Conservation (phyloP, 2,888 invertebrate genomes). For the Seira ritae region DNA sequence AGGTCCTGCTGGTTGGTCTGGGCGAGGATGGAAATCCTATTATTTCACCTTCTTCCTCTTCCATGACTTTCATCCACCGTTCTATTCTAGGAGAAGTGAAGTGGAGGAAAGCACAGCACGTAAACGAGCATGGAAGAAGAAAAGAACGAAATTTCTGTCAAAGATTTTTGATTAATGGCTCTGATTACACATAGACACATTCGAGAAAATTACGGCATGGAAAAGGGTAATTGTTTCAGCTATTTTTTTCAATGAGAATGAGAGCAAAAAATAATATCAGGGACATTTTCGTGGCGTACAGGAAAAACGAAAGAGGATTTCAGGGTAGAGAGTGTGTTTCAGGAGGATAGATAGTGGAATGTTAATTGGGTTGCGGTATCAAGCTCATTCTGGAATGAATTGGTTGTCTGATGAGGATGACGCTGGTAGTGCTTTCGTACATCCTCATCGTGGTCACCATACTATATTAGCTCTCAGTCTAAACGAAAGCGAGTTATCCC, state of each 20-base stretch:
- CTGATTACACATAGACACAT: conserved; percentile 40
- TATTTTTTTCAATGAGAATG: conserved; percentile 23
- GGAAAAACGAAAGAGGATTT: too few species aligned
- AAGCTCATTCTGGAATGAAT: too few species aligned
- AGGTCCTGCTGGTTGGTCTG: neutral
- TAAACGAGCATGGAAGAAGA: too few species aligned
- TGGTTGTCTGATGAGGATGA: too few species aligned
- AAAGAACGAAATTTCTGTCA: conserved; percentile 50
- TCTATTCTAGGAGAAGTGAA: too few species aligned
- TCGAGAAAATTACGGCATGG: too few species aligned
- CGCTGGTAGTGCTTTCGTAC: too few species aligned
- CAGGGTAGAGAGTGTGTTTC: too few species aligned
- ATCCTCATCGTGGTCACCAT: too few species aligned
- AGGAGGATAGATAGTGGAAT: conserved; percentile 30
- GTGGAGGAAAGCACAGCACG: neutral
- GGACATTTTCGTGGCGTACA: neutral
- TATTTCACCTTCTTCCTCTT: conserved; percentile 32
- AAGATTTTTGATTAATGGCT: conserved; percentile 60
- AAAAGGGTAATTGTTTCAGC: conserved; percentile 55
- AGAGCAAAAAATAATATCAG: neutral
- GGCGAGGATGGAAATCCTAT: conserved; percentile 21
- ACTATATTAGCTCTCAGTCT: too few species aligned
- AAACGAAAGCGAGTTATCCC: too few species aligned
- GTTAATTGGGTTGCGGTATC: conserved; percentile 52
- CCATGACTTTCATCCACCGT: too few species aligned